Base-by-base conservation (phyloP, 1,140 invertebrate species). In the Zeugodacus cucurbitae region DNA sequence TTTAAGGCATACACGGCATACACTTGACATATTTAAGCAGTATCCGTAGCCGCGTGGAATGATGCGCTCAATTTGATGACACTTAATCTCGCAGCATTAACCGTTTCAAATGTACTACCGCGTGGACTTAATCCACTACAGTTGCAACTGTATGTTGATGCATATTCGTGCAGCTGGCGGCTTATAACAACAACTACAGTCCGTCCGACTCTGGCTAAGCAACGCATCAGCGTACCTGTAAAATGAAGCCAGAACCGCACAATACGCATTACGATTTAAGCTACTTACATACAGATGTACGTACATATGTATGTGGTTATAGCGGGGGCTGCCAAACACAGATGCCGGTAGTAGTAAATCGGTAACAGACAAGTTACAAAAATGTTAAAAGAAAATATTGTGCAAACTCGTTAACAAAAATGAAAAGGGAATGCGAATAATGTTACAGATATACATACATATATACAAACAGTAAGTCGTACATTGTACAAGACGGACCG, bases 351-450 rank as follows among this genome's bases (percentile, higher is more conserved):
- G 37, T 74, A 67, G n/a, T 70, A 82, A 74, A 74, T 41, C 67
- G 37, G 67, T 74, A 74, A 74, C 67, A 37, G 26, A 48, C 37
- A 44, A 48, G 8, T 48, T 41, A 48, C 74, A 37, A 82, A 82
- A 82, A 82, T 48, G n/a, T 26, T 48, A 29, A 82, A 82, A 82
- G 22, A 48, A 29, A 82, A 48, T 48, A 48, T 26, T 82, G 41
- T 82, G 20, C 67, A 74, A 74, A 74, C 32, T 74, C 41, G 41
- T 82, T 37, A 48, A 82, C 74, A 26, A 26, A 82, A 48, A n/a
- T 82, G 74, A 48, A 82, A 82, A 82, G 41, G 74, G 34, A 82
- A 82, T 82, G 74, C 41, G 41, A 48, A 82, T 54, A 22, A n/a
- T 11, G 17, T 3, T 70, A 26, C 67, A 26, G 37, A 48, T 70